phyloP scores from a whole-genome alignment of 1,140 invertebrate genomes.

The Trichonephila clavata region DNA sequence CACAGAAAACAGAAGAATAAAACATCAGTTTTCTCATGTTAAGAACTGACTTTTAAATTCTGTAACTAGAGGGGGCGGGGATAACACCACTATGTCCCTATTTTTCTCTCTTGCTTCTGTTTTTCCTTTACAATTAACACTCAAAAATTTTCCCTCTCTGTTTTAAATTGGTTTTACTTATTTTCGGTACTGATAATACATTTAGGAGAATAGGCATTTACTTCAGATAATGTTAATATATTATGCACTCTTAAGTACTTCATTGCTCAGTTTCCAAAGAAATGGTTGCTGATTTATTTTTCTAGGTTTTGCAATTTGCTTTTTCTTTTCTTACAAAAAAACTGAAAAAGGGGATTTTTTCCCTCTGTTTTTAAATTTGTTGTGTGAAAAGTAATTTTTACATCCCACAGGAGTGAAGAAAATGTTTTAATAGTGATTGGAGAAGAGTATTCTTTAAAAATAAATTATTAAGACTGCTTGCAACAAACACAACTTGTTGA shows the following conservation, averaged over 20 bases:
- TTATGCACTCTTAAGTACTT: neutral
- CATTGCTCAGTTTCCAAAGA: neutral
- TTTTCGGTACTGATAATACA: too few relatives aligned
- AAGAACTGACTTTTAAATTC: too few relatives aligned
- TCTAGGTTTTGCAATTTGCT: neutral
- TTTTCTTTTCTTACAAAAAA: neutral
- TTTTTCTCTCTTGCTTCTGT: too few relatives aligned
- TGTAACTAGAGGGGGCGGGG: too few relatives aligned
- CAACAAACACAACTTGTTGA: neutral
- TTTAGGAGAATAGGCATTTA: neutral
- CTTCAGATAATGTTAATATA: neutral
- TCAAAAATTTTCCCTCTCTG: too few relatives aligned
- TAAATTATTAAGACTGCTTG: neutral
- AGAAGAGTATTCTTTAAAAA: conserved; percentile 38
- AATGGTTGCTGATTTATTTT: neutral
- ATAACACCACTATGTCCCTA: too few relatives aligned
- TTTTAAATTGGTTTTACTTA: too few relatives aligned
- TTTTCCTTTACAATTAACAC: too few relatives aligned
- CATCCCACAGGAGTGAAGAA: neutral
- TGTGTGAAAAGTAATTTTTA: neutral
- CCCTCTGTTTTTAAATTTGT: neutral
- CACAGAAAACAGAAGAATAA: too few relatives aligned
- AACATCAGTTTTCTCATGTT: too few relatives aligned
- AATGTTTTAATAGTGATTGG: neutral
- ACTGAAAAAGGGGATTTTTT: neutral